Evolutionary conservation across 2,888 invertebrate species (phyloP).

Genomic region (Pseudococcus jackbeardsleyi): DNA sequence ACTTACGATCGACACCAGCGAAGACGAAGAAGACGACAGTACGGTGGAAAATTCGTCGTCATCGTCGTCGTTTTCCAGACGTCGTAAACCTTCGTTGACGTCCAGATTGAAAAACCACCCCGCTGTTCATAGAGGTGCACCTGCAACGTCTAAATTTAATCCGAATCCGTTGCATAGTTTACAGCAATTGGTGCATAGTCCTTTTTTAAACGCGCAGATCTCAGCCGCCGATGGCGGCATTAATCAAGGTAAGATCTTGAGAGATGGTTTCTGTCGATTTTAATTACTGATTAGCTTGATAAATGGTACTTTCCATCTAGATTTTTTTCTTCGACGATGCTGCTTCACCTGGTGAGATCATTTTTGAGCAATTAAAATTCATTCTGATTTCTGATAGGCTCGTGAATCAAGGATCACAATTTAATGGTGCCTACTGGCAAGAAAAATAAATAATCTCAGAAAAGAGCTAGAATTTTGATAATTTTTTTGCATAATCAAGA

Average conservation of each 20-base stretch:
- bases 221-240: slow-evolving; percentile 52
- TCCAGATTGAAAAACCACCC: not conserved
- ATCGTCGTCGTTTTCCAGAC: not conserved
- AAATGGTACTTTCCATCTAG: too few relatives aligned
- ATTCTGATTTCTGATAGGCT: too few relatives aligned
- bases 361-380: too few relatives aligned
- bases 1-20: slow-evolving; percentile 38
- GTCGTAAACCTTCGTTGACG: not conserved
- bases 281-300: too few relatives aligned
- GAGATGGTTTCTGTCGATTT: too few relatives aligned
- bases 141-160: not conserved
- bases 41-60: not conserved
- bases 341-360: too few relatives aligned
- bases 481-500: too few relatives aligned
- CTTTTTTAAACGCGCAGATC: slow-evolving; percentile 41
- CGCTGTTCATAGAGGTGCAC: not conserved
- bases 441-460: too few relatives aligned
- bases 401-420: too few relatives aligned
- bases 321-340: too few relatives aligned
- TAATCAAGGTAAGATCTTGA: not conserved
- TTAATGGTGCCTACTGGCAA: too few relatives aligned
- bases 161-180: slow-evolving; percentile 55
- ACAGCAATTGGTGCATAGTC: slow-evolving; percentile 57
- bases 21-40: slow-evolving; percentile 26
- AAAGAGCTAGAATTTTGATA: too few relatives aligned